phyloP scores from a whole-genome alignment of 2,113 vertebrate genomes.

The Cranoglanis bouderius region DNA sequence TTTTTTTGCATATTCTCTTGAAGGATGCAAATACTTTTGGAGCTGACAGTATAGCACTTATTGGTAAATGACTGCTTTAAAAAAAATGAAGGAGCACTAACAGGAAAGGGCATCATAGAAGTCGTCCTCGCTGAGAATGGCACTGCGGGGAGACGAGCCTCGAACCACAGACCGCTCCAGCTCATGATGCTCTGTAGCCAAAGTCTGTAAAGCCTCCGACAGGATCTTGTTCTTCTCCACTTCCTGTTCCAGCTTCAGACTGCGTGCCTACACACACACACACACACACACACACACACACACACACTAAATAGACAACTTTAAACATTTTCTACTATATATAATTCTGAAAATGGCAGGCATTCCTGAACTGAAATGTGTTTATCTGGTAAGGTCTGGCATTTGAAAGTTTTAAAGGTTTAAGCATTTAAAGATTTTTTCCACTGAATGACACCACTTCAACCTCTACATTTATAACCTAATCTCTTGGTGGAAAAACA shows the following conservation, averaged over 20 bases:
- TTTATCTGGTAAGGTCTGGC: background rate
- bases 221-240: slow-evolving; percentile 97
- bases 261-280: slow-evolving; percentile 78
- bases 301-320: background rate
- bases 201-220: slow-evolving; percentile 91
- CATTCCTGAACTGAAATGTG: background rate
- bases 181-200: slow-evolving; percentile 94
- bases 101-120: slow-evolving; percentile 96
- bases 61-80: background rate
- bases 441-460: background rate
- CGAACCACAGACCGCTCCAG: slow-evolving; percentile 91
- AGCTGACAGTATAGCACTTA: background rate
- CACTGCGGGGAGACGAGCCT: slow-evolving; percentile 82
- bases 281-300: slow-evolving; percentile 38
- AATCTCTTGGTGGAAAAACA: background rate
- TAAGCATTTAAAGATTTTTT: background rate
- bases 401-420: background rate
- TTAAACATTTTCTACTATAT: background rate
- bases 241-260: slow-evolving; percentile 92
- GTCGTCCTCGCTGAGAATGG: slow-evolving; percentile 87
- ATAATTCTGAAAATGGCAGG: background rate
- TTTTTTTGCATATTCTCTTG: background rate
- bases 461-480: background rate
- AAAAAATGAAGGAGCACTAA: slow-evolving; percentile 63
- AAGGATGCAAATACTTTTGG: background rate